A percentile compares a stretch with the other conserved stretches of the same genome.
Conservation (phyloP, 2,113 vertebrate species). For the Hypanus sabinus region DNA sequence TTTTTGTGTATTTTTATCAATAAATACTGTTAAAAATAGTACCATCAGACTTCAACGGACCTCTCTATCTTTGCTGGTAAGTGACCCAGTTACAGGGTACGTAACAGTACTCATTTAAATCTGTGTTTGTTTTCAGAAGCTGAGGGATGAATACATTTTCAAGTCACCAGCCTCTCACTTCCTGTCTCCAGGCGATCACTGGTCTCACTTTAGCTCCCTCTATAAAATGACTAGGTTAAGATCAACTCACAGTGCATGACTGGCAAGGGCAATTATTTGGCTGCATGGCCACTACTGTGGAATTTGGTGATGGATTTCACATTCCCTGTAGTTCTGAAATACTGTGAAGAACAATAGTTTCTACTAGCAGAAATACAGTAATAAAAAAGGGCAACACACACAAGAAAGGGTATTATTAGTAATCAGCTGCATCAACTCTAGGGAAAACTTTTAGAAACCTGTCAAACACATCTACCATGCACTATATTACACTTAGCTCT, state of each 20-base stretch:
- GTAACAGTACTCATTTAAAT: not conserved
- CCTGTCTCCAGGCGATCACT: not conserved
- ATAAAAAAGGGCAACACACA: not conserved
- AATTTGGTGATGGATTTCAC: not conserved
- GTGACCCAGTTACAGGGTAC: no score
- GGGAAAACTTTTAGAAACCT: constrained; percentile 29
- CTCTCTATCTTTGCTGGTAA: no score
- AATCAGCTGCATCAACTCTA: constrained; percentile 13
- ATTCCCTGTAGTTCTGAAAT: not conserved
- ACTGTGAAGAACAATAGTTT: not conserved
- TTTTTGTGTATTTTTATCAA: no score
- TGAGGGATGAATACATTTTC: not conserved
- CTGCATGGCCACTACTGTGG: not conserved
- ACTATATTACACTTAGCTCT: constrained; percentile 18
- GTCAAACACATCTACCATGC: not conserved
- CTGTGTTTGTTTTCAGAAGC: not conserved
- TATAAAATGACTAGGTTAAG: not conserved
- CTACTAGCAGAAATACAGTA: not conserved
- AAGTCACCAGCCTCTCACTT: no score
- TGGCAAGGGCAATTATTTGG: not conserved
- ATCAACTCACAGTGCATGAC: not conserved
- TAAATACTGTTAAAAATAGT: no score
- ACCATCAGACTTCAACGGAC: no score
- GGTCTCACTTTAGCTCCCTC: not conserved
- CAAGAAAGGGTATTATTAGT: not conserved